A percentile compares a stretch with the other conserved stretches of the same genome.
These are phyloP conservation scores for Cepaea nemoralis DNA, from an alignment of 1,140 invertebrate species.

Conservation along the genomic window DNA sequence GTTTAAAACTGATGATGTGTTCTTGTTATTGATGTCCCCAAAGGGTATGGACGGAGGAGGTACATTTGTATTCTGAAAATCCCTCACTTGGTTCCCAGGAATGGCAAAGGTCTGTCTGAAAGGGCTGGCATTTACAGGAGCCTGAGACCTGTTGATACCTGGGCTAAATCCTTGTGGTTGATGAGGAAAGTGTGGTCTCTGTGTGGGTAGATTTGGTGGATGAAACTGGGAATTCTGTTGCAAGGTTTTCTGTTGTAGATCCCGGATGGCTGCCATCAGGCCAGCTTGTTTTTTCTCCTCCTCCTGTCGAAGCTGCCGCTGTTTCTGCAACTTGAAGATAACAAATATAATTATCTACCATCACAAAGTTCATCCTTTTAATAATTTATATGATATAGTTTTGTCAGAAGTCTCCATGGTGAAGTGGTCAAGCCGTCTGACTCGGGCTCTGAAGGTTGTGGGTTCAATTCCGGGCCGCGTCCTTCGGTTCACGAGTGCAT, in stretches of 20 bases:
- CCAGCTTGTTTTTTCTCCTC: constrained; percentile 15
- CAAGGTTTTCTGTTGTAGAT: constrained; percentile 27
- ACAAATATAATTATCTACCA: background rate
- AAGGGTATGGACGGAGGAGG: background rate
- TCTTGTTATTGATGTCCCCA: background rate
- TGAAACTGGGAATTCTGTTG: background rate
- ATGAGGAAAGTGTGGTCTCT: background rate
- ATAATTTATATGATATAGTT: no score
- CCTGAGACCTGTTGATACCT: no score
- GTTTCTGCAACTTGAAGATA: constrained; percentile 10
- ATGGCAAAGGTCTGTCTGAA: background rate
- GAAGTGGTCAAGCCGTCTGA: no score
- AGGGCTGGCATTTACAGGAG: background rate
- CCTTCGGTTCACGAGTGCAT: no score
- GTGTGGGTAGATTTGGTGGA: background rate
- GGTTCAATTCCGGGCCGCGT: no score
- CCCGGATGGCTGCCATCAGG: constrained; percentile 16
- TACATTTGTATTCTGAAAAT: background rate
- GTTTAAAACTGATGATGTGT: background rate
- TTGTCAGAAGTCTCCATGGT: no score
- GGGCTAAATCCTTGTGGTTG: background rate
- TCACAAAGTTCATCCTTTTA: no score
- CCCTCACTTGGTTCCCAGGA: background rate
- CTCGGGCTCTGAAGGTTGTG: no score
- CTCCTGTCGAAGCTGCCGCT: constrained; percentile 2